Evolutionary conservation across 2,888 invertebrate species (phyloP).

Genomic region (Stenichneumon culpator): DNA sequence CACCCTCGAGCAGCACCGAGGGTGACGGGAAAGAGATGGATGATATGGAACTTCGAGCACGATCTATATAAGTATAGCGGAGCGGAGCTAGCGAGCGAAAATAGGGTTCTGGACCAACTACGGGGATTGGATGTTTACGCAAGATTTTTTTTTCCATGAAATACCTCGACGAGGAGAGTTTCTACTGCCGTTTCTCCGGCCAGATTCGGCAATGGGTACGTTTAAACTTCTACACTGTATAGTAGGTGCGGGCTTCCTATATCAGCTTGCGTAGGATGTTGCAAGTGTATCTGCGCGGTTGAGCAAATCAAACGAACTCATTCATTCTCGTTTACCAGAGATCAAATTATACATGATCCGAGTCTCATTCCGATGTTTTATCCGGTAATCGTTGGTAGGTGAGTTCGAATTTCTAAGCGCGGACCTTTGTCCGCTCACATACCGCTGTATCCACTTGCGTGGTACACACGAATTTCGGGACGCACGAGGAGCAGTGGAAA

Average conservation of each 20-base stretch:
- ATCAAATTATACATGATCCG: neutral
- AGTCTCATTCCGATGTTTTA: neutral
- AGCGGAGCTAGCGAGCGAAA: slow-evolving; percentile 39
- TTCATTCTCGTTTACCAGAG: neutral
- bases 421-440: slow-evolving; percentile 4
- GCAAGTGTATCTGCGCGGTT: neutral
- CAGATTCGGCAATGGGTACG: slow-evolving; percentile 38
- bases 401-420: neutral
- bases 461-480: slow-evolving; percentile 37
- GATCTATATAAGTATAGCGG: slow-evolving; percentile 34
- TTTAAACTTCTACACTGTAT: neutral
- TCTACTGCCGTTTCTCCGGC: slow-evolving; percentile 42
- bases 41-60: slow-evolving; percentile 55
- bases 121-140: slow-evolving; percentile 71
- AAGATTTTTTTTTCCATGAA: slow-evolving; percentile 68
- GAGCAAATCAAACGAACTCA: neutral
- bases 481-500: slow-evolving; percentile 28
- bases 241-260: neutral
- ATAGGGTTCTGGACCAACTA: slow-evolving; percentile 63
- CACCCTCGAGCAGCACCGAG: slow-evolving; percentile 37
- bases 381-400: neutral
- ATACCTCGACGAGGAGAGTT: slow-evolving; percentile 59
- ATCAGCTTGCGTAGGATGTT: neutral
- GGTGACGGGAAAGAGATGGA: slow-evolving; percentile 62
- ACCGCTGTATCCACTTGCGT: neutral